phyloP scores from a whole-genome alignment of 2,888 invertebrate genomes.

The Tinea pellionella region DNA sequence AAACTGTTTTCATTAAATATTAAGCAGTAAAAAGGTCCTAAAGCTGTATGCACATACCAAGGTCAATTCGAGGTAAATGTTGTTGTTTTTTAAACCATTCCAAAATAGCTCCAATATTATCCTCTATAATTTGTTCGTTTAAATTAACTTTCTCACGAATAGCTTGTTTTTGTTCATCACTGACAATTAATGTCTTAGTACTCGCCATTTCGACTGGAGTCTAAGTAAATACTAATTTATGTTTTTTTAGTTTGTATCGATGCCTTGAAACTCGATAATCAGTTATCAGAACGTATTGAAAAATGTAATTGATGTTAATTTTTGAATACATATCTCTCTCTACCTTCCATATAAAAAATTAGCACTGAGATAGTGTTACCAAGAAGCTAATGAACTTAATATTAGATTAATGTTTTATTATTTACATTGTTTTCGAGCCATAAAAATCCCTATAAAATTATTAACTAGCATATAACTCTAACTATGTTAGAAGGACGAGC shows the following conservation, averaged over 20 bases:
- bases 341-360: not conserved
- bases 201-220: not conserved
- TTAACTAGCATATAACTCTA: no score
- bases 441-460: no score
- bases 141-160: not conserved
- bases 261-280: not conserved
- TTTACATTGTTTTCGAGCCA: no score
- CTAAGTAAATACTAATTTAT: not conserved
- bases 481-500: no score
- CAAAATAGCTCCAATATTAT: slow-evolving; percentile 1
- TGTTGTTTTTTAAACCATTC: slow-evolving; percentile 13
- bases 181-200: not conserved
- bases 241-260: not conserved
- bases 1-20: no score
- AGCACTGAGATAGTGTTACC: not conserved
- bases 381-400: no score
- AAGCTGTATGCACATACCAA: not conserved
- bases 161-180: slow-evolving; percentile 8
- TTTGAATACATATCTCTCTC: slow-evolving; percentile 2
- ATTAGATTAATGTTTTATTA: no score
- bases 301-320: not conserved
- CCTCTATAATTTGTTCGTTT: not conserved
- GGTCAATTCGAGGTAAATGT: slow-evolving; percentile 10
- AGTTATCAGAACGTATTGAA: not conserved
- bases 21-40: no score